Base-by-base conservation (phyloP, 2,888 invertebrate genomes). In the Mimas tiliae region DNA sequence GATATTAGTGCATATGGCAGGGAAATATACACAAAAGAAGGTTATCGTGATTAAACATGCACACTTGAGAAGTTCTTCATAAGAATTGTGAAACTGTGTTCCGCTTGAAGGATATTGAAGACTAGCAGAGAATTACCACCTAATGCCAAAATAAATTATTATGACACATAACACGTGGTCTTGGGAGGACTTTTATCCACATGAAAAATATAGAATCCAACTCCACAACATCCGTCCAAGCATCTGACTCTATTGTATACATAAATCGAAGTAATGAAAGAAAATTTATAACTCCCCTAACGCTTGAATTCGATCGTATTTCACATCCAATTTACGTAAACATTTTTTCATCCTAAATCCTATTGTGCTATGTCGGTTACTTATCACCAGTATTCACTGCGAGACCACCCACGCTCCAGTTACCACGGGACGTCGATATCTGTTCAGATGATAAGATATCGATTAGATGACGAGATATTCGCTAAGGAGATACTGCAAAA, bases 331-430 rank as follows among this genome's bases (percentile, higher is more conserved):
- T 58, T 58, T 42, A 58, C 58, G 58, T 58, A 58, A 58, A 58
- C 58, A 58, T 58, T 58, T 58, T 55, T 58, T 58, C 50, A 50
- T 58, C 38, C 19, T 58, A 19, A 53, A 21, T 38, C 16, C 42
- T 11, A 58, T 58, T 58, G 58, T 58, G 58, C 38, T 38, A 34
- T n/a, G 34, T 33, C 38, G 55, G 27, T 64, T 50, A 51, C 51
- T 64, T 64, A 64, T 64, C 63, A 64, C 50, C 45, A 42, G 45
- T 63, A 53, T 66, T 63, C 52, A 52, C 50, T 45, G 55, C 47
- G 21, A 53, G 66, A 66, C 66, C 66, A 66, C 66, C 66, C 66
- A 66, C 63, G 63, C 52, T 63, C 47, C 63, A 51, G 51, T 64
- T 51, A 51, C 51, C 34, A 50, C 33, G 34, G 11, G 34, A 48